Evolutionary conservation across 2,888 invertebrate genomes (phyloP).

Genomic region (Sarcophaga rosellei): DNA sequence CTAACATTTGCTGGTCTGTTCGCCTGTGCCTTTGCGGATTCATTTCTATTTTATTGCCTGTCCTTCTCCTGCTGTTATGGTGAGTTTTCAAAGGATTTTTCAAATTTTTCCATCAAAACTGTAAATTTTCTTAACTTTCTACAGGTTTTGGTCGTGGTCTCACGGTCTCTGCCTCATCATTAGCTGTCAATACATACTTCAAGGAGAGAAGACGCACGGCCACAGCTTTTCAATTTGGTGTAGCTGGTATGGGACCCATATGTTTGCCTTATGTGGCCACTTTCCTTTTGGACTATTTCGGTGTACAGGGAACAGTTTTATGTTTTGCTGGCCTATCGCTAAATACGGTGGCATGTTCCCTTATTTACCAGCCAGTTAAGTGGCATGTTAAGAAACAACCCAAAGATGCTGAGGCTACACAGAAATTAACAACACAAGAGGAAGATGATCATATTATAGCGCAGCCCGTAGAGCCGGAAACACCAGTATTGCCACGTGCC

Average conservation of each 20-base stretch:
- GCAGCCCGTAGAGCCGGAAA: conserved; percentile 85
- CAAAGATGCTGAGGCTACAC: conserved; percentile 72
- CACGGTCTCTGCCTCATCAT: conserved; percentile 86
- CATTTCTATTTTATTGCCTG: conserved; percentile 85
- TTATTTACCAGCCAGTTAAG: conserved; percentile 88
- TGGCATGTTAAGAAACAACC: conserved; percentile 85
- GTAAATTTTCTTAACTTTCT: neutral
- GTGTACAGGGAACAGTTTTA: conserved; percentile 86
- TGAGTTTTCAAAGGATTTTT: conserved; percentile 76
- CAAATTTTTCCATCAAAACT: neutral
- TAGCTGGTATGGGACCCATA: conserved; percentile 88
- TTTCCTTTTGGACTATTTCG: conserved; percentile 84
- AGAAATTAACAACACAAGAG: conserved; percentile 71
- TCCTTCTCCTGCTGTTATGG: conserved; percentile 86
- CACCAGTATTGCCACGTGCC: conserved; percentile 84
- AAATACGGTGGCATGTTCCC: conserved; percentile 86
- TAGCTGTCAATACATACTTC: conserved; percentile 89
- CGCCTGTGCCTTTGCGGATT: conserved; percentile 84
- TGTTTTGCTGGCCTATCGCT: conserved; percentile 86
- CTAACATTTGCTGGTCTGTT: conserved; percentile 84
- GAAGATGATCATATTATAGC: conserved; percentile 84
- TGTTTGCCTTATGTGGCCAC: conserved; percentile 88
- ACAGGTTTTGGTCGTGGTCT: conserved; percentile 81
- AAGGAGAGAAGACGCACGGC: conserved; percentile 86
- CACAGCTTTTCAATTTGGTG: conserved; percentile 87